Conservation (phyloP, 2,797 vertebrate species). For the Scyliorhinus canicula region DNA sequence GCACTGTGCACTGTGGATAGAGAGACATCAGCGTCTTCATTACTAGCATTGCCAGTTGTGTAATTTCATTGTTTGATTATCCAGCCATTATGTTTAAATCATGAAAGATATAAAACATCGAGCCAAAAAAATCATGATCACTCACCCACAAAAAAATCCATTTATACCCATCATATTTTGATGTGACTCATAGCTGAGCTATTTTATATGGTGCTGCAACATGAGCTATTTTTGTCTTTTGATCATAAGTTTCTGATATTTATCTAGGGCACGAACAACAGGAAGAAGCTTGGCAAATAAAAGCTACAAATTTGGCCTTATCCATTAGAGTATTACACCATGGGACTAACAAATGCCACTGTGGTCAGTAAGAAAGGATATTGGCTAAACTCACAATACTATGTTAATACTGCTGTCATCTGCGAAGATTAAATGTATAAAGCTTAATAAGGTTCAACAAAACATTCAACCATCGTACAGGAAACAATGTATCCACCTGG, state of each 20-base stretch:
- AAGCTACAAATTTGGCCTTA: not conserved
- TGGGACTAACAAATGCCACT: not conserved
- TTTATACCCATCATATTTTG: not conserved
- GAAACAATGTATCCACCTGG: not conserved
- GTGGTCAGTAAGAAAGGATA: not conserved
- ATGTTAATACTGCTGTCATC: not conserved
- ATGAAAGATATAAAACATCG: not conserved
- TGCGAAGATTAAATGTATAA: not conserved
- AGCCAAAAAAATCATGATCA: not conserved
- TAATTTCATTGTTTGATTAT: not conserved
- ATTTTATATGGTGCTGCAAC: not conserved
- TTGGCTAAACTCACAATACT: not conserved
- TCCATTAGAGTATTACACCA: not conserved
- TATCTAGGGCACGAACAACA: not conserved
- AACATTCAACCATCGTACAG: not conserved
- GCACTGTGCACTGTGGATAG: not conserved
- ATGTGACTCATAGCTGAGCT: not conserved
- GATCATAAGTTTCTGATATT: not conserved
- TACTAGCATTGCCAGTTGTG: not conserved
- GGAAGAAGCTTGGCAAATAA: constrained; percentile 7
- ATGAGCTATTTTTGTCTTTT: not conserved
- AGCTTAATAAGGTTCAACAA: not conserved
- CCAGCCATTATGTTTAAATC: not conserved
- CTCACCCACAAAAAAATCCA: not conserved
- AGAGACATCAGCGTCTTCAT: not conserved